Percentiles rank a stretch among this genome's conserved stretches.
These are phyloP conservation scores for Frankliniella fusca DNA, from an alignment of 2,888 invertebrate genomes.

Conservation along the genomic window DNA sequence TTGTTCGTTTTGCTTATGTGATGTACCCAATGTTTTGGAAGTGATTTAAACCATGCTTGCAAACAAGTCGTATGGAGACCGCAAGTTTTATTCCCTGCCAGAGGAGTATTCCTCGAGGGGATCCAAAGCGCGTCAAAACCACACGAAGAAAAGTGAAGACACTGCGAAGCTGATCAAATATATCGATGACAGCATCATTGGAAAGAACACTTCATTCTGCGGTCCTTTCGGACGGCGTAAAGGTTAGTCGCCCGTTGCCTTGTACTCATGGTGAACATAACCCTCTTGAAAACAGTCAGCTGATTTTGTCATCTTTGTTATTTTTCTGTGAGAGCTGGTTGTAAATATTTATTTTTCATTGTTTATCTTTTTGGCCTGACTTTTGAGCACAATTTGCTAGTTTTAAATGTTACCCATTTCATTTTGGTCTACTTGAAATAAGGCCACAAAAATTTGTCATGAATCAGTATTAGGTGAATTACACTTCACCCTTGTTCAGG, in stretches of 20 bases:
- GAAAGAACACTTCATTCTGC: conserved; percentile 72
- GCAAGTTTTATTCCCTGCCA: conserved; percentile 43
- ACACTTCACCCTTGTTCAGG: no score
- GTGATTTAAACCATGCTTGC: conserved; percentile 35
- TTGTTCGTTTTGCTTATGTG: not conserved
- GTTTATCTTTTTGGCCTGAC: no score
- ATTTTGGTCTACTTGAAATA: no score
- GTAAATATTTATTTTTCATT: no score
- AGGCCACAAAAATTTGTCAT: no score
- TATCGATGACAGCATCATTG: conserved; percentile 76
- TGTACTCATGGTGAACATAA: conserved; percentile 25
- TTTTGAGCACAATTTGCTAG: no score
- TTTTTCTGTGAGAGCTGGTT: no score
- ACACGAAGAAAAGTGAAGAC: conserved; percentile 60
- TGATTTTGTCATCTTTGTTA: no score
- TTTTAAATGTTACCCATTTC: no score
- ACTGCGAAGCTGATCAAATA: conserved; percentile 67
- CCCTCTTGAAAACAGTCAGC: not conserved
- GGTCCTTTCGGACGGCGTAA: conserved; percentile 79
- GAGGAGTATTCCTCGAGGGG: conserved; percentile 42
- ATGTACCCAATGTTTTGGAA: not conserved
- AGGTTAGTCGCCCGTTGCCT: conserved; percentile 54
- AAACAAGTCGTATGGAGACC: conserved; percentile 38
- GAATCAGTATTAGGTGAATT: no score
- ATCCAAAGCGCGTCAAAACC: conserved; percentile 37